These are phyloP conservation scores for Rhagophthalmus giganteus DNA, from an alignment of 2,888 invertebrate genomes.

Conservation along the genomic window DNA sequence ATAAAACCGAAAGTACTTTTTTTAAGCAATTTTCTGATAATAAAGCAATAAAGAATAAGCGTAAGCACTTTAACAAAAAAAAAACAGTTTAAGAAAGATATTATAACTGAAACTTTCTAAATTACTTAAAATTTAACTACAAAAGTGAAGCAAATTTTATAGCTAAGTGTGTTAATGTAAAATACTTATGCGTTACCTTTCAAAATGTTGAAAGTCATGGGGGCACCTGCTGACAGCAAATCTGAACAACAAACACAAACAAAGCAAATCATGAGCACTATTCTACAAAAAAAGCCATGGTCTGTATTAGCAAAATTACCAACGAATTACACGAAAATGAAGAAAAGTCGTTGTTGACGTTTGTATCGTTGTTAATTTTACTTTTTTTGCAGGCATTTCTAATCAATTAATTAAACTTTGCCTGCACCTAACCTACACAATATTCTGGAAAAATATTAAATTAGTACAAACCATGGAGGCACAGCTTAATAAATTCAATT, in stretches of 20 bases:
- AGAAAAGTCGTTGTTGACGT: too few relatives aligned
- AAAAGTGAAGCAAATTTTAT: conserved; percentile 26
- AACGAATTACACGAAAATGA: too few relatives aligned
- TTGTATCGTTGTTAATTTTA: conserved; percentile 13
- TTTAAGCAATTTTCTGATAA: background rate
- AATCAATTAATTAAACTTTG: background rate
- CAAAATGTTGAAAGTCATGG: conserved; percentile 84
- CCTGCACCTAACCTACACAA: conserved; percentile 13
- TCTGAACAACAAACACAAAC: conserved; percentile 77
- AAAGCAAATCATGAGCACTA: conserved; percentile 57
- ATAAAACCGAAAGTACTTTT: background rate
- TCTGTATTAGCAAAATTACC: conserved; percentile 38
- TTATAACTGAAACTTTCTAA: conserved; percentile 1
- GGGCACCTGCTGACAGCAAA: conserved; percentile 78
- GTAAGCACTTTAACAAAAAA: conserved; percentile 12
- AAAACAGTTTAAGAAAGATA: conserved; percentile 10
- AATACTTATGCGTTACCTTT: conserved; percentile 69
- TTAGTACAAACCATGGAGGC: conserved; percentile 41
- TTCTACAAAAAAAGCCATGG: conserved; percentile 47
- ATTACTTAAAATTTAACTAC: conserved; percentile 16
- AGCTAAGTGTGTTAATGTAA: conserved; percentile 35
- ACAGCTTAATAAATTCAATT: conserved; percentile 27
- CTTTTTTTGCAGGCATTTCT: conserved; percentile 6
- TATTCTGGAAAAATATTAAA: conserved; percentile 28
- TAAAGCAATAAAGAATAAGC: conserved; percentile 15